Conservation (phyloP, 2,888 invertebrate genomes). For the Pseudanteris insignis region DNA sequence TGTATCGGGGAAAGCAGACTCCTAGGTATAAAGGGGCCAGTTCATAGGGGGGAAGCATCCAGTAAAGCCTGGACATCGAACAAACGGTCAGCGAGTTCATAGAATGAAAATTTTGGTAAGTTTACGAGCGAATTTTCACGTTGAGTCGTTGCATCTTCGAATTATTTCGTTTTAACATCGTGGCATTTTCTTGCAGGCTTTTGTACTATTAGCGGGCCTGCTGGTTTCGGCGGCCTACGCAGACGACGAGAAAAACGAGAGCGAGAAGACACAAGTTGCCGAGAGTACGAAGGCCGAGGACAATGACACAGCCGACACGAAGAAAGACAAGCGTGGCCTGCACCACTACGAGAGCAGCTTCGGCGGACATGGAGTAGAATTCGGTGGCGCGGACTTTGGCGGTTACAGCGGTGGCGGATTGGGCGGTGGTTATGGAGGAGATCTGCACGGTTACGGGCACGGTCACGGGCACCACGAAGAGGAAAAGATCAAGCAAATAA, state of each 20-base stretch:
- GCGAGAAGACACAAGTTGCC: neutral
- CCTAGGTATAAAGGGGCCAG: constrained; percentile 61
- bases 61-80: constrained; percentile 62
- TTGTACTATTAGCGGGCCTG: constrained; percentile 53
- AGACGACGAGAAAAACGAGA: constrained; percentile 19
- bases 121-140: constrained; percentile 16
- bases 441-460: constrained; percentile 34
- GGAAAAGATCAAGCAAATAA: constrained; percentile 60
- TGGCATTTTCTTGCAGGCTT: constrained; percentile 44
- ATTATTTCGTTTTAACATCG: neutral
- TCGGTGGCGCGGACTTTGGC: constrained; percentile 24
- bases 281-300: constrained; percentile 42
- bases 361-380: constrained; percentile 41
- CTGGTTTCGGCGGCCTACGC: constrained; percentile 52
- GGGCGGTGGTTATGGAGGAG: constrained; percentile 36
- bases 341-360: constrained; percentile 65
- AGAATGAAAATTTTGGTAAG: constrained; percentile 64
- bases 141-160: too few relatives aligned
- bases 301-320: constrained; percentile 71
- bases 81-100: constrained; percentile 51
- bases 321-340: constrained; percentile 80
- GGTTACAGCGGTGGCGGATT: constrained; percentile 30
- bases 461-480: constrained; percentile 48
- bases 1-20: constrained; percentile 62
- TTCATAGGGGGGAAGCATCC: constrained; percentile 62